Conservation (phyloP, 2,888 invertebrate species). For the Epirrhoe alternata region DNA sequence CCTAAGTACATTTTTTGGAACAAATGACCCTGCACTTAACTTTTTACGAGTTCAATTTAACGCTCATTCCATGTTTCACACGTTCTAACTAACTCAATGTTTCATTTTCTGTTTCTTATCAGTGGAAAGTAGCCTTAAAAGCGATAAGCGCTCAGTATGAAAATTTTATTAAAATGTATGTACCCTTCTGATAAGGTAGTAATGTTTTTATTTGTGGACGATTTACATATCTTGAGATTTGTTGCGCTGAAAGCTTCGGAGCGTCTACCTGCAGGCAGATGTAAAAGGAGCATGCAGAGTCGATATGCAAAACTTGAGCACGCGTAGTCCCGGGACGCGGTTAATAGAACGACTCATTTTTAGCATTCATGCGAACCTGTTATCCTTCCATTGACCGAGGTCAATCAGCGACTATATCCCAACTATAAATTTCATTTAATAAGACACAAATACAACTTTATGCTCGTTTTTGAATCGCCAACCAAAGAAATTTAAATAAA, state of each 20-base stretch:
- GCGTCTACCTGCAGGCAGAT: conserved; percentile 35
- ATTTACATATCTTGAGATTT: conserved; percentile 27
- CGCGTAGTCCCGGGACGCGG: conserved; percentile 32
- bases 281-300: conserved; percentile 39
- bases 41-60: conserved; percentile 43
- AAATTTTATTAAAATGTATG: conserved; percentile 15
- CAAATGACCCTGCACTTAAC: conserved; percentile 43
- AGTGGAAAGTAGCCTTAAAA: conserved; percentile 31
- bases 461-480: conserved; percentile 80
- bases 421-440: conserved; percentile 85
- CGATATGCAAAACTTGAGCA: conserved; percentile 40
- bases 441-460: conserved; percentile 82
- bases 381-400: conserved; percentile 79
- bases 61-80: conserved; percentile 39
- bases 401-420: conserved; percentile 81
- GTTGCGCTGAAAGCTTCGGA: conserved; percentile 20
- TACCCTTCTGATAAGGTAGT: conserved; percentile 8
- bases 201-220: conserved; percentile 27
- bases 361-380: conserved; percentile 69
- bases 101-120: conserved; percentile 34
- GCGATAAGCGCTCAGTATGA: conserved; percentile 30
- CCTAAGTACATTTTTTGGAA: conserved; percentile 45
- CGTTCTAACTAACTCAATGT: conserved; percentile 40
- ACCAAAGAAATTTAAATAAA: conserved; percentile 83
- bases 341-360: conserved; percentile 64